These are phyloP conservation scores for Gymnocheta viridis DNA, from an alignment of 2,888 invertebrate genomes.

Conservation along the genomic window DNA sequence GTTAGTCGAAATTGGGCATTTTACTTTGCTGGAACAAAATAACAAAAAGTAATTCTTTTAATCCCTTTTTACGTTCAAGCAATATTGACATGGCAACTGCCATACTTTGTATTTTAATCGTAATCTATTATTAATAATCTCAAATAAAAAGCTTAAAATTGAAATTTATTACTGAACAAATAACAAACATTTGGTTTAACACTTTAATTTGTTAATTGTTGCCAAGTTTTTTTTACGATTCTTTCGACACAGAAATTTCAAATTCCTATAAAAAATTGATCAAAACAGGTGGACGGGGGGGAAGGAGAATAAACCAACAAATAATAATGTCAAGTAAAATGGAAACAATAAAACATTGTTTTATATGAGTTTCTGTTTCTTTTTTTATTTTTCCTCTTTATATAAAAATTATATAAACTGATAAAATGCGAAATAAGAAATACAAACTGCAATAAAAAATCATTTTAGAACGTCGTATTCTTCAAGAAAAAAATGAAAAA, in stretches of 20 bases:
- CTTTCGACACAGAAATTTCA: slow-evolving; percentile 35
- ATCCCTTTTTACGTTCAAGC: neutral
- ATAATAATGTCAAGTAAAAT: slow-evolving; percentile 43
- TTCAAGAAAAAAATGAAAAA: neutral
- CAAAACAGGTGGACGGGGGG: neutral
- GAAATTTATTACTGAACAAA: neutral
- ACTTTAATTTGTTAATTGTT: slow-evolving; percentile 35
- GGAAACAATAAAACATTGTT: slow-evolving; percentile 38
- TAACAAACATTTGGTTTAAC: slow-evolving; percentile 15
- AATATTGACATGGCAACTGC: neutral
- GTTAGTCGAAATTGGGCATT: too few relatives aligned
- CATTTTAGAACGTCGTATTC: slow-evolving; percentile 21
- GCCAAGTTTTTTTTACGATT: slow-evolving; percentile 17
- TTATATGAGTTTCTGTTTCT: neutral
- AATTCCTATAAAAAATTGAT: slow-evolving; percentile 37
- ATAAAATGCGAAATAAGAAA: slow-evolving; percentile 22
- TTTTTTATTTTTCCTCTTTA: neutral
- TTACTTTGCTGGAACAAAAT: too few relatives aligned
- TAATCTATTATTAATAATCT: slow-evolving; percentile 16
- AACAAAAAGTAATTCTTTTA: neutral
- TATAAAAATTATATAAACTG: slow-evolving; percentile 19
- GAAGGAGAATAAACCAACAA: neutral
- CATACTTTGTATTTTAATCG: neutral
- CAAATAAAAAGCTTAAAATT: neutral
- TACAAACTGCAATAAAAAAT: slow-evolving; percentile 8